Base-by-base conservation (phyloP, 2,888 invertebrate genomes). In the Drosophila stalkeri region DNA sequence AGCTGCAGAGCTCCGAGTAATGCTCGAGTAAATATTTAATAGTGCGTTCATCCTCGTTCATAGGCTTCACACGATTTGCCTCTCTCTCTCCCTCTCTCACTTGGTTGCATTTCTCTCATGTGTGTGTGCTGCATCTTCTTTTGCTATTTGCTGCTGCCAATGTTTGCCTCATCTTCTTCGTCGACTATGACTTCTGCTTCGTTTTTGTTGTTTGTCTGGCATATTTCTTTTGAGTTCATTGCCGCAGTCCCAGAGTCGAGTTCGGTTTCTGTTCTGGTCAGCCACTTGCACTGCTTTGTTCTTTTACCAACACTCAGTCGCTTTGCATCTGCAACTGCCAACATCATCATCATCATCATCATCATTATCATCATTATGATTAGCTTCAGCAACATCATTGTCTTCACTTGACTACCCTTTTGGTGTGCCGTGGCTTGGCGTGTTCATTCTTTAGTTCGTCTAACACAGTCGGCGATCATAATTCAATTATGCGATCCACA, bases 141-240 rank as follows among this genome's bases (percentile, higher is more conserved):
- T 41, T 2, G 6, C 55, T 14, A 5, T 16, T 54, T 23, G 23
- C 23, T 52, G 20, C 20, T 55, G 55, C 7, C n/a, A n/a, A 14
- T 51, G 18, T 51, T 61, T 52, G 27, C 20, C 37, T 31, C 37
- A 16, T 9, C 23, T 16, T 0, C 23, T 52, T 14, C 52, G 8
- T 9, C 43, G 2, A 27, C 46, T 27, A 51, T 31, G 69, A 51
- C 62, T 61, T 55, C 27, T 49, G 54, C 27, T 43, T 31, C 39
- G 46, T 52, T 52, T 33, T 66, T 85, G 55, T 60, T 86, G 59
- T 80, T 84, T 81, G 89, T 72, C 85, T 84, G 89, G 73, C 72
- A 68, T 72, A 68, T 72, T 89, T 44, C 62, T 81, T 89, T 84
- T 74, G 85, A 90, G 86, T 86, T 86, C 86, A 90, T 86, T 86